These are phyloP conservation scores for Caretta caretta DNA, from an alignment of 2,113 vertebrate species.

Conservation along the genomic window DNA sequence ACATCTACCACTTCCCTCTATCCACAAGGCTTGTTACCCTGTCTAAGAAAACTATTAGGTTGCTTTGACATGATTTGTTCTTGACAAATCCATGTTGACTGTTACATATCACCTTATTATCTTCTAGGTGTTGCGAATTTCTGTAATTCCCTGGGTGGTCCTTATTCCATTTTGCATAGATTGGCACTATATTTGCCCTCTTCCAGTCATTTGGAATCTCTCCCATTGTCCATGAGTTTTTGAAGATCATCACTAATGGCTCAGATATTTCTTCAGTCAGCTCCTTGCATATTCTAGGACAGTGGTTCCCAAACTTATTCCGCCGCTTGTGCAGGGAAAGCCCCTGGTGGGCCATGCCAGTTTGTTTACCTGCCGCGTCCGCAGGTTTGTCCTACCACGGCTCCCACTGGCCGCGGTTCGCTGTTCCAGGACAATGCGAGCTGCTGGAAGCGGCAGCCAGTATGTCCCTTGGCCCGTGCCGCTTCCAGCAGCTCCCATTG, in stretches of 20 bases:
- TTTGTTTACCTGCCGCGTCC: too few relatives aligned
- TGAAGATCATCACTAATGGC: background rate
- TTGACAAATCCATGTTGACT: background rate
- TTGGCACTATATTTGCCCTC: background rate
- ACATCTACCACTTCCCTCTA: background rate
- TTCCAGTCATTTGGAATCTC: background rate
- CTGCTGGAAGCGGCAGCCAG: too few relatives aligned
- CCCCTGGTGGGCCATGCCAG: too few relatives aligned
- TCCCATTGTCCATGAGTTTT: background rate
- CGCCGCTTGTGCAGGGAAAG: too few relatives aligned
- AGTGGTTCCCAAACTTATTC: too few relatives aligned
- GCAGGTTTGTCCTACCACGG: too few relatives aligned
- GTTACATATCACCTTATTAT: background rate
- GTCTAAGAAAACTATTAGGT: background rate
- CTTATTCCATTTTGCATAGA: background rate
- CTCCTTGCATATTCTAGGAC: background rate
- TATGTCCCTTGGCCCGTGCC: too few relatives aligned
- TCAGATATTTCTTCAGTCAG: background rate
- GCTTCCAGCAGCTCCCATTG: too few relatives aligned
- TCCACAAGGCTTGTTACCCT: background rate
- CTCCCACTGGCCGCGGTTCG: too few relatives aligned
- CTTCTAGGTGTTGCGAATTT: background rate
- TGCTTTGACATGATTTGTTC: background rate
- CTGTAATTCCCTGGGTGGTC: too few relatives aligned
- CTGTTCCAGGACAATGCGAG: too few relatives aligned